phyloP scores from a whole-genome alignment of 2,113 vertebrate species.

The Coracopsis vasa region DNA sequence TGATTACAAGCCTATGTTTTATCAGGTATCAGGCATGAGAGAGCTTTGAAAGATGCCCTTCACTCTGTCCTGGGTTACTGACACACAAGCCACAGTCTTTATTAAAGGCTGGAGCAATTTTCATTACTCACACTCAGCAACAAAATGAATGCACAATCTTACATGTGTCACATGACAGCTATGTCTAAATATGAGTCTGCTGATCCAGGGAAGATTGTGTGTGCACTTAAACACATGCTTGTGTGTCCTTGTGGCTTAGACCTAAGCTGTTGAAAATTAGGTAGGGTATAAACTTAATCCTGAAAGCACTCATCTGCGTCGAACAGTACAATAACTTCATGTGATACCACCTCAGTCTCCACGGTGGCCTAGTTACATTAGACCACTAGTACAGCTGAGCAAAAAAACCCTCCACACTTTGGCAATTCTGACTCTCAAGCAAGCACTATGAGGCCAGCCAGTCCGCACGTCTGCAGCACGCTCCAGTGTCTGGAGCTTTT shows the following conservation, averaged over 20 bases:
- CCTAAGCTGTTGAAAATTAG: background rate
- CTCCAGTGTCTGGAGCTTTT: background rate
- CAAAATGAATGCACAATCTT: background rate
- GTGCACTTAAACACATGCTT: background rate
- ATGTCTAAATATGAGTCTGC: rapidly evolving
- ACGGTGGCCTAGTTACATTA: background rate
- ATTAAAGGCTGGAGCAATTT: background rate
- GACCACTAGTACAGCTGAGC: background rate
- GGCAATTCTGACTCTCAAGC: rapidly evolving
- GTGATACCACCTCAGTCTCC: background rate
- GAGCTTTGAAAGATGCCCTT: background rate
- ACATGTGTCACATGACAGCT: background rate
- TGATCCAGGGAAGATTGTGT: background rate
- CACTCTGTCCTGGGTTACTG: background rate
- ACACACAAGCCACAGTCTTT: background rate
- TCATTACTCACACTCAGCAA: background rate
- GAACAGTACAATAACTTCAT: background rate
- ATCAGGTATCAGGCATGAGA: background rate
- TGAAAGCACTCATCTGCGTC: background rate
- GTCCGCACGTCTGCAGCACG: rapidly evolving
- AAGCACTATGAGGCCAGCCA: background rate
- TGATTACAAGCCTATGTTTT: background rate
- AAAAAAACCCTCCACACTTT: background rate
- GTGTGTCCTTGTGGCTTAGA: background rate
- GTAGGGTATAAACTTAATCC: background rate